Percentiles rank a stretch among this genome's conserved stretches.
These are phyloP conservation scores for Amblyjoppa proteus DNA, from an alignment of 2,888 invertebrate genomes.

Conservation along the genomic window DNA sequence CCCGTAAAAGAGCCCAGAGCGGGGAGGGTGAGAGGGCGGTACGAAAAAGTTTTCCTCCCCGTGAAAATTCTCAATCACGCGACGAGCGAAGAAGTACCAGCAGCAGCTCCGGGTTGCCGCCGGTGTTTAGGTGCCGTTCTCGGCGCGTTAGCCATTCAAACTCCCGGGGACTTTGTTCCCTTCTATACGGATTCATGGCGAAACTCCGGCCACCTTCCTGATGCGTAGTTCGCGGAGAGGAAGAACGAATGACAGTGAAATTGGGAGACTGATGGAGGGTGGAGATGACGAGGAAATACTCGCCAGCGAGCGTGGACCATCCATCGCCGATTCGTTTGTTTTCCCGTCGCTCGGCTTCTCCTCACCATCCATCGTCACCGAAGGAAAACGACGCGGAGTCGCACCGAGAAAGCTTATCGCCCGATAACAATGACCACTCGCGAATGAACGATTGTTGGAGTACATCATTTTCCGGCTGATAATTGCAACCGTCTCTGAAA, in stretches of 20 bases:
- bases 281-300: conserved; percentile 9
- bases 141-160: conserved; percentile 47
- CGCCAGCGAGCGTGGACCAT: background rate
- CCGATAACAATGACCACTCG: background rate
- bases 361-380: background rate
- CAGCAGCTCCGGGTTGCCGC: background rate
- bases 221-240: conserved; percentile 14
- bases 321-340: background rate
- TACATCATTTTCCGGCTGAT: background rate
- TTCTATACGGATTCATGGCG: background rate
- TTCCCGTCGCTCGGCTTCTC: background rate
- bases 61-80: conserved; percentile 59
- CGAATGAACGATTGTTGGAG: background rate
- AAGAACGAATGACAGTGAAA: background rate
- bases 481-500: background rate
- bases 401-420: background rate
- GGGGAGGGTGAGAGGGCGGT: background rate
- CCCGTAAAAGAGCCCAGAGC: conserved; percentile 36
- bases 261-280: background rate
- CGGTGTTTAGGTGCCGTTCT: conserved; percentile 49
- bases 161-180: conserved; percentile 29
- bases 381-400: background rate
- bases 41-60: conserved; percentile 54
- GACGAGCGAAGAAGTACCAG: background rate
- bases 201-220: background rate